Conservation (phyloP, 92 coral and sea anemone species). For the Heliopora coerulea region DNA sequence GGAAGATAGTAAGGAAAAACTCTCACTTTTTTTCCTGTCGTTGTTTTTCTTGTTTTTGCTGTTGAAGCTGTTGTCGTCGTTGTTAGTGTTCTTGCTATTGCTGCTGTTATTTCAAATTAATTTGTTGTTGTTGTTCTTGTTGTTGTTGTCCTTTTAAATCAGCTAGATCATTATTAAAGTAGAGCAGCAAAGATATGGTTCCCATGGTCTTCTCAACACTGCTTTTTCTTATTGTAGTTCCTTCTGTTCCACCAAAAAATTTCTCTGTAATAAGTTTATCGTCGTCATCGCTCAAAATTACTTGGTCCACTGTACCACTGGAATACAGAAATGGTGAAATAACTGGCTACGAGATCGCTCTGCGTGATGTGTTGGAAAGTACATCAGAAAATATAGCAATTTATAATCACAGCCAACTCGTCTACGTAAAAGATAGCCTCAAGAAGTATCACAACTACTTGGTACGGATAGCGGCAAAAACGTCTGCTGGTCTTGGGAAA, state of each 20-base stretch:
- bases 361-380: neutral
- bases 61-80: neutral
- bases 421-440: too few relatives aligned
- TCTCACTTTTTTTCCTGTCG: too few relatives aligned
- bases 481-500: neutral
- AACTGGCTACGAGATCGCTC: slow-evolving; percentile 1
- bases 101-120: too few relatives aligned
- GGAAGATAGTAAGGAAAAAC: slow-evolving; percentile 13
- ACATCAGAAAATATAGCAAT: neutral
- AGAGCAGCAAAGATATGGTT: too few relatives aligned
- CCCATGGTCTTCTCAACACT: too few relatives aligned
- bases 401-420: too few relatives aligned
- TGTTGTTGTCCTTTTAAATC: neutral
- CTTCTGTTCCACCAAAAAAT: too few relatives aligned
- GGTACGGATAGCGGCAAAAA: neutral
- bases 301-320: slow-evolving; percentile 8
- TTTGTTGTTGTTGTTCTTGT: neutral
- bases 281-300: slow-evolving; percentile 7
- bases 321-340: slow-evolving; percentile 9
- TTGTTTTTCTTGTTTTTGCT: neutral
- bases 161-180: too few relatives aligned
- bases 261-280: neutral
- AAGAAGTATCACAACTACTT: neutral
- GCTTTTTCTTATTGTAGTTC: too few relatives aligned
- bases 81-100: too few relatives aligned